phyloP scores from a whole-genome alignment of 2,888 invertebrate species.

The Dioctria linearis region DNA sequence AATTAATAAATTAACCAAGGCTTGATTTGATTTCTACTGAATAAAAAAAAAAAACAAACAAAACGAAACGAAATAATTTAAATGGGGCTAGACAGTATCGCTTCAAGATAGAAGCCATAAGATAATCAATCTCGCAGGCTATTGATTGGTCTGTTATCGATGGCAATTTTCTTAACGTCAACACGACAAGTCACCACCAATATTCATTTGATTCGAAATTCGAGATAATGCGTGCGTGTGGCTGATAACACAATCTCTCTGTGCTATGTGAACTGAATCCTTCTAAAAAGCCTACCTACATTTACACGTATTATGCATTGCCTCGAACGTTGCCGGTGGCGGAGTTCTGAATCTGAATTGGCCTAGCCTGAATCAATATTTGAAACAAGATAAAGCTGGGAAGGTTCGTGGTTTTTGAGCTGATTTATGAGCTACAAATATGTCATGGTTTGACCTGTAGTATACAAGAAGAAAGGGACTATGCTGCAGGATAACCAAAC shows the following conservation, averaged over 20 bases:
- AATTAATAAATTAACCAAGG: too few species aligned
- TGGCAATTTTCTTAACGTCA: constrained; percentile 17
- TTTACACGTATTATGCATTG: too few species aligned
- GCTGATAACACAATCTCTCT: constrained; percentile 21
- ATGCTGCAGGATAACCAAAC: constrained; percentile 3
- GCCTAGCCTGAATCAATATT: constrained; percentile 42
- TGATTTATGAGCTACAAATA: constrained; percentile 47
- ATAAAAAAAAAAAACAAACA: too few species aligned
- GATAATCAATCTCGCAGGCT: constrained; percentile 14
- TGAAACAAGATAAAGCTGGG: constrained; percentile 43
- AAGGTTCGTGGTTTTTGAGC: constrained; percentile 29
- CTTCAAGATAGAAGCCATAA: background rate
- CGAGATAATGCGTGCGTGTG: constrained; percentile 32
- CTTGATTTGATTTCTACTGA: too few species aligned
- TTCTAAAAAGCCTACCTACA: too few species aligned
- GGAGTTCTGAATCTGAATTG: background rate
- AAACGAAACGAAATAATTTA: constrained; percentile 1
- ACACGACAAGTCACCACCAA: constrained; percentile 13
- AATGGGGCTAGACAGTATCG: constrained; percentile 2
- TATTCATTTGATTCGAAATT: background rate
- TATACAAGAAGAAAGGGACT: constrained; percentile 15
- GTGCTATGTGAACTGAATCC: background rate
- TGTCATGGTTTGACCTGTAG: constrained; percentile 37
- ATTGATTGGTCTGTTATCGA: constrained; percentile 8
- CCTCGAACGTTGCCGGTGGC: background rate